phyloP scores from a whole-genome alignment of 2,113 vertebrate species.

The Hippocampus mohnikei region DNA sequence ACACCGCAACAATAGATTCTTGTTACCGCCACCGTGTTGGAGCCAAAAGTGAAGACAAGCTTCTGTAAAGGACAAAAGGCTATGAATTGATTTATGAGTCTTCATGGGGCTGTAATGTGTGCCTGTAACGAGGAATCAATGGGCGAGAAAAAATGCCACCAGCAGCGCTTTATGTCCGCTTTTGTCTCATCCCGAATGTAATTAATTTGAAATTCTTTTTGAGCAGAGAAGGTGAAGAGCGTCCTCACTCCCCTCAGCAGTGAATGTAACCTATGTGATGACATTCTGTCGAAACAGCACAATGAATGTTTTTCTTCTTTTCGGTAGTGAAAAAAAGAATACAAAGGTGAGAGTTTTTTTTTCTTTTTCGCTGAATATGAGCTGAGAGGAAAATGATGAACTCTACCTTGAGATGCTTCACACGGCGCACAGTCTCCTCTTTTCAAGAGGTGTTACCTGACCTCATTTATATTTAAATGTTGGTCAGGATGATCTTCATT shows the following conservation, averaged over 20 bases:
- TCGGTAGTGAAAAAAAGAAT: neutral
- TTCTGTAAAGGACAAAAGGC: constrained; percentile 74
- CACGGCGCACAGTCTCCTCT: neutral
- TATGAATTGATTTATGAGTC: constrained; percentile 79
- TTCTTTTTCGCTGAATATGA: neutral
- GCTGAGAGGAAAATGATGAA: constrained; percentile 5
- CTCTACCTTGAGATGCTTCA: constrained; percentile 18
- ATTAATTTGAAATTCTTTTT: constrained; percentile 69
- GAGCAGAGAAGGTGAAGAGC: constrained; percentile 61
- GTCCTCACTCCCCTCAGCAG: constrained; percentile 42
- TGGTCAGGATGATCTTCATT: neutral
- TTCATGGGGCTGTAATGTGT: constrained; percentile 76
- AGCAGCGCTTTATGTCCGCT: constrained; percentile 78
- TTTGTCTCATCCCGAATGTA: constrained; percentile 74
- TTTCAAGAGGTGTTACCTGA: constrained; percentile 2
- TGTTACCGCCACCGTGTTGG: constrained; percentile 69
- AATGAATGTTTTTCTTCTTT: constrained; percentile 13
- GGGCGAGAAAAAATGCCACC: constrained; percentile 82
- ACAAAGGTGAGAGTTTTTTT: constrained; percentile 24
- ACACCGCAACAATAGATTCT: constrained; percentile 78
- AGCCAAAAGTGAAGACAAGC: constrained; percentile 65
- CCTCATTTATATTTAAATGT: neutral
- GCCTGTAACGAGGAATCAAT: constrained; percentile 81
- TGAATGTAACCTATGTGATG: constrained; percentile 48
- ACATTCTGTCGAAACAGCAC: constrained; percentile 9